Evolutionary conservation across 1,140 invertebrate genomes (phyloP).

Genomic region (Caerostris extrusa): DNA sequence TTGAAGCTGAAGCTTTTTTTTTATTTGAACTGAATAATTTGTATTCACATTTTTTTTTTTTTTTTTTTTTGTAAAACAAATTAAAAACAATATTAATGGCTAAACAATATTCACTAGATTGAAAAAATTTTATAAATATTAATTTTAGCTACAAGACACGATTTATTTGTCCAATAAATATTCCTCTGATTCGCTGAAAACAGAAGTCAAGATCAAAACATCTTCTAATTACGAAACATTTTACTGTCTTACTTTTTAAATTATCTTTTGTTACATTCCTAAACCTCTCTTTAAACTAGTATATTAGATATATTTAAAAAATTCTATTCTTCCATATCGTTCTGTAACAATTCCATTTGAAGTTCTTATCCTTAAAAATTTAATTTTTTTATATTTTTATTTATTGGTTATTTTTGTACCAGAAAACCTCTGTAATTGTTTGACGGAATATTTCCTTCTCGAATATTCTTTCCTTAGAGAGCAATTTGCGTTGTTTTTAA

Average conservation of each 20-base stretch:
- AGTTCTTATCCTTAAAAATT: neutral
- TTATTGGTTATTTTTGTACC: neutral
- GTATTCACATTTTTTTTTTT: no score
- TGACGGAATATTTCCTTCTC: constrained; percentile 10
- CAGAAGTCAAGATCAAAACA: no score
- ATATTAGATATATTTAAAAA: neutral
- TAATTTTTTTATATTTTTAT: neutral
- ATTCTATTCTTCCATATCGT: neutral
- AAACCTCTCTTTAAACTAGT: neutral
- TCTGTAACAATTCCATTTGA: neutral
- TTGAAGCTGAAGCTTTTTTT: no score
- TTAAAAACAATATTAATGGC: no score
- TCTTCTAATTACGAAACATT: no score
- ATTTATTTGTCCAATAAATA: no score
- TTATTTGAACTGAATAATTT: no score
- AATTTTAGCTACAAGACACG: no score
- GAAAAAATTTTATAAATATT: no score
- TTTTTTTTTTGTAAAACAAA: no score
- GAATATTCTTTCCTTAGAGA: constrained; percentile 17
- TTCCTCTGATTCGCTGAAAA: no score
- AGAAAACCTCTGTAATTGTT: constrained; percentile 4
- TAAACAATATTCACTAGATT: no score
- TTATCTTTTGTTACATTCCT: neutral
- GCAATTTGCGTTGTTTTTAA: constrained; percentile 31
- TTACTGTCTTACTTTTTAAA: neutral